Base-by-base conservation (phyloP, 1,140 invertebrate genomes). In the Drosophila punjabiensis region DNA sequence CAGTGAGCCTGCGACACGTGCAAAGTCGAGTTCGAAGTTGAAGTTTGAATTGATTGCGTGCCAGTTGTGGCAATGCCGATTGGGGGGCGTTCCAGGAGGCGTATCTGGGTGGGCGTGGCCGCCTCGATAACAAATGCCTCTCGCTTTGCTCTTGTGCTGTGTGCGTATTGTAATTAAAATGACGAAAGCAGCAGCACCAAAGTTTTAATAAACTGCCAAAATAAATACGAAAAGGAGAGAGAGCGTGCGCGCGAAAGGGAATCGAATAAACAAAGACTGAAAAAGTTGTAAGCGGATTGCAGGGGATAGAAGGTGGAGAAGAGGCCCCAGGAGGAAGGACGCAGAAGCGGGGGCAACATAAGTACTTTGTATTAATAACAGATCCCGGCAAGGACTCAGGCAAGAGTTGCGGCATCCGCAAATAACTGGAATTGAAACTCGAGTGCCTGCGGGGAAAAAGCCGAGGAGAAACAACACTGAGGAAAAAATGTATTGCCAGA, bases 191-290 rank as follows among this genome's bases (percentile, higher is more conserved):
- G 69, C 79, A 70, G 68, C 76, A 60, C 74, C 68, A 56, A 70
- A 73, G 53, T 89, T 81, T 89, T 81, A 88, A 88, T 88, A 89
- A 88, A 89, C 85, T 89, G 77, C 85, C 74, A 88, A 84, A 88
- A 79, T 67, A 83, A 87, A 83, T 68, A 81, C 69, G 59, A 64
- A 79, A 82, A 58, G 68, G 56, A 68, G 56, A 52, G 68, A 52
- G 33, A 50, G 73, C 48, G 47, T 50, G 50, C 33, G 65, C 48
- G 68, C 39, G 64, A 69, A 71, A 68, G 61, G 62, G 58, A 68
- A 81, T 53, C 47, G 50, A 67, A 78, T 63, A 53, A 50, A 50
- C 52, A 79, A 76, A 61, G 48, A 48, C 35, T 47, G 67, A 56
- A 79, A 79, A 79, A 73, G 67, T 78, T 78, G 52, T 79, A 79